These are phyloP conservation scores for Xenopus borealis DNA, from an alignment of 2,113 vertebrate species.

Conservation along the genomic window DNA sequence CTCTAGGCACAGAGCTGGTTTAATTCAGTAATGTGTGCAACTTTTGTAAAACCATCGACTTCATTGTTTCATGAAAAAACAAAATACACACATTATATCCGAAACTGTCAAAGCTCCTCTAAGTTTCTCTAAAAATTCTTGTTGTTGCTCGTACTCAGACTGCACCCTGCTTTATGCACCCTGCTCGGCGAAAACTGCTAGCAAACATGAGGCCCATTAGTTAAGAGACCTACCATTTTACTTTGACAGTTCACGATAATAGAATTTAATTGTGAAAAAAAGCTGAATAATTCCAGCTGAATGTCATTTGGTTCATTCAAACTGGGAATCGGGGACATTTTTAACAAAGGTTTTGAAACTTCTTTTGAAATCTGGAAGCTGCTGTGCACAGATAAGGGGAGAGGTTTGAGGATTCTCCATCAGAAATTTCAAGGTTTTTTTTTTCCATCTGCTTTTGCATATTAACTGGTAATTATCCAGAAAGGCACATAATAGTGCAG, in stretches of 20 bases:
- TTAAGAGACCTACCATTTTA: slow-evolving; percentile 70
- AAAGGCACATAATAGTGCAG: slow-evolving; percentile 72
- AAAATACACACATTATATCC: not conserved
- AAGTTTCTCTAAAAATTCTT: slow-evolving; percentile 39
- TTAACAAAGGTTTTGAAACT: slow-evolving; percentile 79
- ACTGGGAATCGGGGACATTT: slow-evolving; percentile 74
- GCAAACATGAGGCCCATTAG: slow-evolving; percentile 66
- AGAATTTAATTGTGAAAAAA: slow-evolving; percentile 72
- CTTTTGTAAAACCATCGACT: not conserved
- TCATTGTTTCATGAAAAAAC: not conserved
- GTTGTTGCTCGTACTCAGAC: slow-evolving; percentile 51
- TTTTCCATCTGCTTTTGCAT: slow-evolving; percentile 70
- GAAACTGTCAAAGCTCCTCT: not conserved
- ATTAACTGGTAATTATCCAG: slow-evolving; percentile 80
- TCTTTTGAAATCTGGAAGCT: slow-evolving; percentile 76
- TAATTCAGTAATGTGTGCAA: too few relatives aligned
- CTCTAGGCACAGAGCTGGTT: too few relatives aligned
- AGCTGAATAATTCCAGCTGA: slow-evolving; percentile 73
- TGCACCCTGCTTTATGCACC: slow-evolving; percentile 56
- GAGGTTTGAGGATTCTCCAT: slow-evolving; percentile 76
- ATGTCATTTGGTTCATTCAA: slow-evolving; percentile 77
- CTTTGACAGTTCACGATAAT: slow-evolving; percentile 69
- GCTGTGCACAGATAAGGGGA: slow-evolving; percentile 70
- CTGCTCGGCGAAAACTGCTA: slow-evolving; percentile 46
- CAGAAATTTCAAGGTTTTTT: slow-evolving; percentile 74